These are phyloP conservation scores for Tychaedon coryphoeus DNA, from an alignment of 2,113 vertebrate species.

Conservation along the genomic window DNA sequence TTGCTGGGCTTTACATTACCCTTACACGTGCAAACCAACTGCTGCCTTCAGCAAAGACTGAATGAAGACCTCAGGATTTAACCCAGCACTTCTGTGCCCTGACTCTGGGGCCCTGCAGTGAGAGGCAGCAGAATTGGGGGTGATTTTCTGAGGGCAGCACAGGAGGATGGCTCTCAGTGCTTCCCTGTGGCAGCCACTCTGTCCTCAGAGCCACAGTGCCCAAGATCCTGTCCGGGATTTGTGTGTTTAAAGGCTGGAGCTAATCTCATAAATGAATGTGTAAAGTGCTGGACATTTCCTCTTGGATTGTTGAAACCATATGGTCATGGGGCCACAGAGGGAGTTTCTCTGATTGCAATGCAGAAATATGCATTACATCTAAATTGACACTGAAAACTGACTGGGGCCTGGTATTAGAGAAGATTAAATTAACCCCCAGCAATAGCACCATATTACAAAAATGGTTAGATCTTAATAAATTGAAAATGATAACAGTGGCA, in stretches of 20 bases:
- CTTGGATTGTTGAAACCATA: slow-evolving; percentile 46
- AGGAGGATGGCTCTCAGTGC: neutral
- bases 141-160: neutral
- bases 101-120: neutral
- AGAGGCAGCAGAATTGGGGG: neutral
- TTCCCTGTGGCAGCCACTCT: neutral
- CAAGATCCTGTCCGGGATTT: neutral
- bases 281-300: slow-evolving; percentile 28
- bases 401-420: slow-evolving; percentile 51
- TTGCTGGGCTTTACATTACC: neutral
- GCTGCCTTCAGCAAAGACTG: neutral
- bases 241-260: slow-evolving; percentile 31
- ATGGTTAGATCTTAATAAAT: slow-evolving; percentile 70
- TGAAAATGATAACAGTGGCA: slow-evolving; percentile 61
- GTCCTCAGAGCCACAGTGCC: neutral
- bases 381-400: slow-evolving; percentile 59
- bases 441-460: slow-evolving; percentile 60
- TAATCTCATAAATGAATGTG: slow-evolving; percentile 17
- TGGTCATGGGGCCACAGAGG: slow-evolving; percentile 22
- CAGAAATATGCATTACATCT: slow-evolving; percentile 51
- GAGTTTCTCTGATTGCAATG: slow-evolving; percentile 1
- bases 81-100: neutral
- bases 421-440: slow-evolving; percentile 72
- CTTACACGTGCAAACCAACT: neutral
- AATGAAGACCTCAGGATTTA: neutral